phyloP scores from a whole-genome alignment of 2,113 vertebrate species.

The Cyphomyrus plagiostoma region DNA sequence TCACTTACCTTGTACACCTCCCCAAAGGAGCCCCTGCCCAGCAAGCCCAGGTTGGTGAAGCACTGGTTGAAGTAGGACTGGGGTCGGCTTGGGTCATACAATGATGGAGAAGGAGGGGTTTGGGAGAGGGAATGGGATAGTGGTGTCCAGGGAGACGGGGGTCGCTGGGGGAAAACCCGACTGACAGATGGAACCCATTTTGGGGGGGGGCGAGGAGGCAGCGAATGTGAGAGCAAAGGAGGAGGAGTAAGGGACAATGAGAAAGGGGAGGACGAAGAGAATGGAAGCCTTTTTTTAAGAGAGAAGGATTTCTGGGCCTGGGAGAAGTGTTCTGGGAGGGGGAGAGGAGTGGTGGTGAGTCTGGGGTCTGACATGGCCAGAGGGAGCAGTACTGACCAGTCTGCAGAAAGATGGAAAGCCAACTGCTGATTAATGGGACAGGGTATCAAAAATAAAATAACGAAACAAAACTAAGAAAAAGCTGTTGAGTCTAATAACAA shows the following conservation, averaged over 20 bases:
- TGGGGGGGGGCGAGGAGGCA: slow-evolving; percentile 67
- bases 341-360: slow-evolving; percentile 56
- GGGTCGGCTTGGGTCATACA: slow-evolving; percentile 66
- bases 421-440: background rate
- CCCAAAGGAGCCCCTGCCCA: slow-evolving; percentile 79
- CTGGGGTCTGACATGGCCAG: slow-evolving; percentile 61
- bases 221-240: slow-evolving; percentile 38
- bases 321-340: slow-evolving; percentile 70
- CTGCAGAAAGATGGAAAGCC: background rate
- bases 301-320: slow-evolving; percentile 78
- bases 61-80: slow-evolving; percentile 77
- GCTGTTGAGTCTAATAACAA: background rate
- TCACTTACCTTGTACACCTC: slow-evolving; percentile 79
- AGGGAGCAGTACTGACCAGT: background rate
- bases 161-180: slow-evolving; percentile 65
- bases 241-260: slow-evolving; percentile 52
- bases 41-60: slow-evolving; percentile 69
- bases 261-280: slow-evolving; percentile 56
- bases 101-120: slow-evolving; percentile 40
- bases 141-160: slow-evolving; percentile 58
- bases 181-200: slow-evolving; percentile 68
- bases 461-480: background rate
- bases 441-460: background rate
- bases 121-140: slow-evolving; percentile 61
- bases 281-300: slow-evolving; percentile 61